Evolutionary conservation across 2,797 vertebrate species (phyloP).

Genomic region (Pangasius mekongensis): DNA sequence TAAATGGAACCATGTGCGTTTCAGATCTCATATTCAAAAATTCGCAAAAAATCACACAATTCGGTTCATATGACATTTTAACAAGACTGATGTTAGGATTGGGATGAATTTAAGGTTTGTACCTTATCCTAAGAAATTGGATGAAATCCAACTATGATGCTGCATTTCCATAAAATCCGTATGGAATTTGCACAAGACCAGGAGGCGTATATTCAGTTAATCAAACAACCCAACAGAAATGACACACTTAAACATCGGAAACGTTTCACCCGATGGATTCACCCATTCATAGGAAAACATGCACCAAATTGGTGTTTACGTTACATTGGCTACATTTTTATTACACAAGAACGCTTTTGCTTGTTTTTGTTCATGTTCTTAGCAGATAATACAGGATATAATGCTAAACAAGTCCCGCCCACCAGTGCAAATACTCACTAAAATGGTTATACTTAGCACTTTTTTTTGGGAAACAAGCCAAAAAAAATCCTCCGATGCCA

Average conservation of each 20-base stretch:
- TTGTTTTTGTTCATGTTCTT: not conserved
- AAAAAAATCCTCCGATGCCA: not conserved
- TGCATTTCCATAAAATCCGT: not conserved
- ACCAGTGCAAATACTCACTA: not conserved
- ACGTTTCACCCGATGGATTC: no score
- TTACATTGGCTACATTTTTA: not conserved
- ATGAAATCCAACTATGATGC: not conserved
- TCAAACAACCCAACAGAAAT: not conserved
- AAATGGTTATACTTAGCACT: not conserved
- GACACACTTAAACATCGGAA: not conserved
- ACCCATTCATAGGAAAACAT: not conserved
- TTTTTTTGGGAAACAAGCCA: not conserved
- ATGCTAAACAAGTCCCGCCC: not conserved
- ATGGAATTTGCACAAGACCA: not conserved
- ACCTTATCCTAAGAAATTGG: not conserved
- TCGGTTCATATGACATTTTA: not conserved
- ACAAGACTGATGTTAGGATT: not conserved
- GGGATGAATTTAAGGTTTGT: not conserved
- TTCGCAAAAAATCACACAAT: not conserved
- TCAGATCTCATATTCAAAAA: no score
- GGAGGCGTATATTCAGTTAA: not conserved
- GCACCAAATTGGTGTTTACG: not conserved
- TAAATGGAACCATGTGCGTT: no score
- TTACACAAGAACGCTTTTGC: not conserved
- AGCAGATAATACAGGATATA: not conserved